Evolutionary conservation across 2,113 vertebrate species (phyloP).

Genomic region (Camelus bactrianus): DNA sequence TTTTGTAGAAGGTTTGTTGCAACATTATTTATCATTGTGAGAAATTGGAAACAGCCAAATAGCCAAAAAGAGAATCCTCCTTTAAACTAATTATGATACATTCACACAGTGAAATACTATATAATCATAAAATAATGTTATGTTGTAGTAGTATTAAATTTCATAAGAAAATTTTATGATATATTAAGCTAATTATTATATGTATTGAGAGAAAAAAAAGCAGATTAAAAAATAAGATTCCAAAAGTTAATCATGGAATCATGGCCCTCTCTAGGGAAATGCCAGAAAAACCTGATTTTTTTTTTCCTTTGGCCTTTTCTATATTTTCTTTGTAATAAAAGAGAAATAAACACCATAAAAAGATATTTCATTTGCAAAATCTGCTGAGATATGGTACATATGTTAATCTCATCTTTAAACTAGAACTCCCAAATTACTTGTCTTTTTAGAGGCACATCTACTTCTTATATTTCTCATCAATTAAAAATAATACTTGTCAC

Average conservation of each 20-base stretch:
- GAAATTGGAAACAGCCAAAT: neutral
- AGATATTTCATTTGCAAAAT: constrained; percentile 24
- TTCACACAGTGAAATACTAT: neutral
- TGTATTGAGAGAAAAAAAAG: neutral
- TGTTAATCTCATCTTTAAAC: constrained; percentile 36
- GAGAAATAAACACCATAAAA: constrained; percentile 14
- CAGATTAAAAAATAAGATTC: neutral
- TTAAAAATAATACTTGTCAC: neutral
- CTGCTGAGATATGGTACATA: neutral
- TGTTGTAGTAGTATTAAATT: neutral
- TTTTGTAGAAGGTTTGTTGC: neutral
- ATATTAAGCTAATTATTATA: neutral
- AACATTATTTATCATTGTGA: constrained; percentile 11
- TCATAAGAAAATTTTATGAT: neutral
- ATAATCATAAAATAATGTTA: constrained; percentile 17
- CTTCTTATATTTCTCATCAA: constrained; percentile 28
- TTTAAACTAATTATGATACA: constrained; percentile 1
- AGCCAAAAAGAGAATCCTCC: neutral
- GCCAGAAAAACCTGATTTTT: neutral
- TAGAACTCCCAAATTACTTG: constrained; percentile 12
- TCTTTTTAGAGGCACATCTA: constrained; percentile 6
- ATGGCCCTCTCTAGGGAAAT: neutral
- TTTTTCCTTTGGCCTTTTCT: neutral
- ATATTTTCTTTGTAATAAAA: constrained; percentile 38
- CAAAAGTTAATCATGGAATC: neutral